phyloP scores from a whole-genome alignment of 2,113 vertebrate genomes.

The Zosterops japonicus region DNA sequence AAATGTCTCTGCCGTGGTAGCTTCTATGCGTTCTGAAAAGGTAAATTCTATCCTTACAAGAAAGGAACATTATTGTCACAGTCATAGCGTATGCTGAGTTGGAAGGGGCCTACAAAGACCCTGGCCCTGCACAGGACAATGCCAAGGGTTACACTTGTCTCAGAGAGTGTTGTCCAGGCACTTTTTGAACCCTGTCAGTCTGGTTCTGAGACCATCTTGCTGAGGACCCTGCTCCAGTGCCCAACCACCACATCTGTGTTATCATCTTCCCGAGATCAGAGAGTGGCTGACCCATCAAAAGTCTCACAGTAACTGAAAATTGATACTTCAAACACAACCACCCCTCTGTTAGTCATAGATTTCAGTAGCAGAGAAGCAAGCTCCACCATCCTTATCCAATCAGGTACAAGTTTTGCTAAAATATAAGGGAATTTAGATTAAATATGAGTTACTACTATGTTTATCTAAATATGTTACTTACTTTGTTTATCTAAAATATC shows the following conservation, averaged over 20 bases:
- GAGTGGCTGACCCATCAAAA: neutral
- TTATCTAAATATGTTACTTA: neutral
- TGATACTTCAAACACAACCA: neutral
- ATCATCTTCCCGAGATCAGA: neutral
- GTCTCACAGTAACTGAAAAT: neutral
- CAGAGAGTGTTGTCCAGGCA: accelerated
- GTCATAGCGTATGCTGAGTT: neutral
- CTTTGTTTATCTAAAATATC: neutral
- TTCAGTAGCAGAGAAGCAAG: neutral
- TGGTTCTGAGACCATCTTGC: neutral
- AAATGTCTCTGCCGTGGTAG: neutral
- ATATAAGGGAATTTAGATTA: neutral
- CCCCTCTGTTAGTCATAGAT: neutral
- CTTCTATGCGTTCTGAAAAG: neutral
- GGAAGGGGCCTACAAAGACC: neutral
- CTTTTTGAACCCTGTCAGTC: neutral
- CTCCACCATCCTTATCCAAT: neutral
- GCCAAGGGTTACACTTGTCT: neutral
- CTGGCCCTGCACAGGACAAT: neutral
- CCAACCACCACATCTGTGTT: neutral
- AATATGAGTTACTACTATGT: neutral
- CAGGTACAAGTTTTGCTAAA: neutral
- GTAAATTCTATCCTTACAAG: neutral
- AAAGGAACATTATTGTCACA: neutral
- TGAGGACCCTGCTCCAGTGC: neutral